Percentiles rank a stretch among this genome's conserved stretches.
These are phyloP conservation scores for Engystomops pustulosus DNA, from an alignment of 2,113 vertebrate species.

Conservation along the genomic window DNA sequence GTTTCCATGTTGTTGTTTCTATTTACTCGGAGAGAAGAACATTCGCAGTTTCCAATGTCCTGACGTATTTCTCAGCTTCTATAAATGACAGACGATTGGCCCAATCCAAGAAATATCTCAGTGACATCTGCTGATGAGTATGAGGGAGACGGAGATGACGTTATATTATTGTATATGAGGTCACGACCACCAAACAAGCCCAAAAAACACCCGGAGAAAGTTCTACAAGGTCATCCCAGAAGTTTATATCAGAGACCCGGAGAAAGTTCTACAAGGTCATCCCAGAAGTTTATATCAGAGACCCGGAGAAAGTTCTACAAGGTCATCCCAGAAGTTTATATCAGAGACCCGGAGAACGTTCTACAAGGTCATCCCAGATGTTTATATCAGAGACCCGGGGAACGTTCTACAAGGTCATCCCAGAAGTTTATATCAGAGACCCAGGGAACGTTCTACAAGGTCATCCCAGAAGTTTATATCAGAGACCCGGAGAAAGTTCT, in stretches of 20 bases:
- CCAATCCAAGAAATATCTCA: constrained; percentile 1
- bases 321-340: no score
- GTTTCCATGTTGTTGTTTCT: background rate
- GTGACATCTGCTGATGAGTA: constrained; percentile 43
- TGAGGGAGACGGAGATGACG: background rate
- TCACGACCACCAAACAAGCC: no score
- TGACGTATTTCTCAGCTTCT: background rate
- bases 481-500: background rate
- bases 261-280: background rate
- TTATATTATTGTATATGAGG: constrained; percentile 31
- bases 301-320: background rate
- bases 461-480: no score
- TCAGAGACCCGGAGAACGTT: background rate
- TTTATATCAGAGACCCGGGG: no score
- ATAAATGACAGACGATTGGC: background rate
- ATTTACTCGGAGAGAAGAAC: background rate
- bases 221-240: constrained; percentile 4
- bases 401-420: constrained; percentile 9
- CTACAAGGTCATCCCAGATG: background rate
- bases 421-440: no score
- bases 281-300: no score
- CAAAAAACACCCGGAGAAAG: background rate
- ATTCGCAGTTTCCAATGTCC: background rate
- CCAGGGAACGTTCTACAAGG: background rate
- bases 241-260: no score